Conservation (phyloP, 2,888 invertebrate genomes). For the Orchestes rusci region DNA sequence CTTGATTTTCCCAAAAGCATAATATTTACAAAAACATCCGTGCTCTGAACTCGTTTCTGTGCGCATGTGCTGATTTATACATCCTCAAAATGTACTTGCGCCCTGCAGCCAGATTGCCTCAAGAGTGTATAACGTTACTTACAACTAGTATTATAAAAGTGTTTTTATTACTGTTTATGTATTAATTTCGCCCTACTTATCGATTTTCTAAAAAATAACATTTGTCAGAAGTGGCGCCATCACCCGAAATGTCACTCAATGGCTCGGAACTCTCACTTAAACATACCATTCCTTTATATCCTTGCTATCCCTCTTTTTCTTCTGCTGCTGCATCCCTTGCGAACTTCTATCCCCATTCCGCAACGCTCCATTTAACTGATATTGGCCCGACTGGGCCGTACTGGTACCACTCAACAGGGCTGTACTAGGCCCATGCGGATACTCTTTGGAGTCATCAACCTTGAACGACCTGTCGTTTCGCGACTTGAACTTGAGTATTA, state of each 20-base stretch:
- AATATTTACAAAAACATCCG: no score
- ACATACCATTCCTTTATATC: slow-evolving; percentile 97
- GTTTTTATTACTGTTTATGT: no score
- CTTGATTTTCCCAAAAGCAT: no score
- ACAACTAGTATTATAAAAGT: no score
- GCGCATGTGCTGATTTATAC: no score
- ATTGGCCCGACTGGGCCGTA: slow-evolving; percentile 39
- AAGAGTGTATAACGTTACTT: no score
- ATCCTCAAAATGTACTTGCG: no score
- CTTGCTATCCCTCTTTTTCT: slow-evolving; percentile 70
- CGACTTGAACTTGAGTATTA: slow-evolving; percentile 82
- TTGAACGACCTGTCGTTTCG: slow-evolving; percentile 88
- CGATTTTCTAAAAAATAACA: no score
- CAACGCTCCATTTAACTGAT: slow-evolving; percentile 47
- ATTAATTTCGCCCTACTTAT: no score
- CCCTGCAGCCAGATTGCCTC: no score
- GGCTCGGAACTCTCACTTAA: slow-evolving; percentile 45
- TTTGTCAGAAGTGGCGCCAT: no score
- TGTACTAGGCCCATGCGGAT: slow-evolving; percentile 69
- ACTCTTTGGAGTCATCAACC: slow-evolving; percentile 76
- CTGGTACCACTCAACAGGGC: slow-evolving; percentile 60
- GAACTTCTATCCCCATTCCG: slow-evolving; percentile 42
- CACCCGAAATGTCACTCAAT: slow-evolving; percentile 32
- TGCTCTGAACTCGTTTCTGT: no score
- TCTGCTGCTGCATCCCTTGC: slow-evolving; percentile 31